Evolutionary conservation across 2,888 invertebrate species (phyloP).

Genomic region (Aspidiotus destructor): DNA sequence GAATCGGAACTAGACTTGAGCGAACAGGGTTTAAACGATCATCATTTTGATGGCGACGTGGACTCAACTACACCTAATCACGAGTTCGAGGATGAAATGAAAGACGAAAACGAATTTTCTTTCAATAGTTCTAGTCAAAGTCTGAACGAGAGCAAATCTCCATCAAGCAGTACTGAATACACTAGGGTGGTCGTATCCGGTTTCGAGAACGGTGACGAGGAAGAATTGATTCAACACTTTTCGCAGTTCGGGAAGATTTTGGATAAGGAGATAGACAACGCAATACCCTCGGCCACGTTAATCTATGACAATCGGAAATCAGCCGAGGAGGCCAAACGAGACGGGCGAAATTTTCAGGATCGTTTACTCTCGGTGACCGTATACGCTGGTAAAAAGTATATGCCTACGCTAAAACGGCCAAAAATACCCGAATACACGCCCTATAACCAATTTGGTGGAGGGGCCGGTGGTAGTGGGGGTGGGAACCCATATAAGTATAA

Average conservation of each 20-base stretch:
- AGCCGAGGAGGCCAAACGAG: slow-evolving; percentile 65
- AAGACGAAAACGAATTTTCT: slow-evolving; percentile 7
- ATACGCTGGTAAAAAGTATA: slow-evolving; percentile 39
- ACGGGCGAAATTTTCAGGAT: slow-evolving; percentile 67
- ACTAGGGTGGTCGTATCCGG: slow-evolving; percentile 77
- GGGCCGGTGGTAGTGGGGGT: background rate
- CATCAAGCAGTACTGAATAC: slow-evolving; percentile 15
- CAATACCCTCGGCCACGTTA: slow-evolving; percentile 64
- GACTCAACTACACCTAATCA: slow-evolving; percentile 18
- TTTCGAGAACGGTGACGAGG: slow-evolving; percentile 72
- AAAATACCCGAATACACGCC: slow-evolving; percentile 3
- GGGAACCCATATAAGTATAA: slow-evolving; percentile 28
- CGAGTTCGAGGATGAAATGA: slow-evolving; percentile 9
- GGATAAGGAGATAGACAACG: slow-evolving; percentile 63
- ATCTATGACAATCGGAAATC: slow-evolving; percentile 66
- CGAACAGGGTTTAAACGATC: background rate
- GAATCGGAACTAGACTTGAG: background rate
- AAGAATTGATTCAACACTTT: slow-evolving; percentile 70
- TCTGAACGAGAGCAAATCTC: slow-evolving; percentile 1
- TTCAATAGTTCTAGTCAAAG: slow-evolving; percentile 20
- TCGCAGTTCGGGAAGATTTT: slow-evolving; percentile 72
- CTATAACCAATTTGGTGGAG: slow-evolving; percentile 2
- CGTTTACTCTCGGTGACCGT: slow-evolving; percentile 46
- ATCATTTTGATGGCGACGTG: slow-evolving; percentile 16
- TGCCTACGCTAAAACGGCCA: slow-evolving; percentile 16